Evolutionary conservation across 1,140 invertebrate genomes (phyloP).

Genomic region (Latrodectus geometricus): DNA sequence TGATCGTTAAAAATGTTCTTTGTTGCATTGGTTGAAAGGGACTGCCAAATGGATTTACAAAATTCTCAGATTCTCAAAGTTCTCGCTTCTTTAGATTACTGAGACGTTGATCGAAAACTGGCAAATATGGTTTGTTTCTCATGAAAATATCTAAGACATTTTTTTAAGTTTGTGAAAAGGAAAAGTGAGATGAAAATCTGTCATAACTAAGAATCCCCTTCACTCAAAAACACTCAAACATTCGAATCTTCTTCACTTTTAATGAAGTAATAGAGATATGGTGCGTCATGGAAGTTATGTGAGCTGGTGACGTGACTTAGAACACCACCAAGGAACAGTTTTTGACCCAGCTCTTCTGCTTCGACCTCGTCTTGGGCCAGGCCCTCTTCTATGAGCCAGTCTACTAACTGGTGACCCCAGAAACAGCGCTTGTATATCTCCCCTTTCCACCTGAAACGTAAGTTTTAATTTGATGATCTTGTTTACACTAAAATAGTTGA

Average conservation of each 20-base stretch:
- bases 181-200: neutral
- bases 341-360: slow-evolving; percentile 48
- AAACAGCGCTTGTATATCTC: slow-evolving; percentile 21
- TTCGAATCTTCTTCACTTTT: neutral
- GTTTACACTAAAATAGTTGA: too few relatives aligned
- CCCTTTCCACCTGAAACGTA: slow-evolving; percentile 29
- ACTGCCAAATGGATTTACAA: slow-evolving; percentile 1
- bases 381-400: slow-evolving; percentile 48
- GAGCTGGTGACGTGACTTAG: slow-evolving; percentile 7
- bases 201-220: too few relatives aligned
- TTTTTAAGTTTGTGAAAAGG: neutral
- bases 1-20: neutral
- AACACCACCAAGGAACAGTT: slow-evolving; percentile 12
- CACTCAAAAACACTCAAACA: neutral
- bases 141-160: neutral
- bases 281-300: slow-evolving; percentile 46
- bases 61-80: neutral
- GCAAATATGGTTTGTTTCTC: too few relatives aligned
- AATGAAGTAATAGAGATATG: slow-evolving; percentile 47
- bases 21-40: neutral
- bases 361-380: slow-evolving; percentile 35
- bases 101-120: too few relatives aligned
- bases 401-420: slow-evolving; percentile 49
- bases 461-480: too few relatives aligned
- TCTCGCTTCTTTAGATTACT: neutral